phyloP scores from a whole-genome alignment of 2,797 vertebrate genomes.

The Pogoniulus pusillus region DNA sequence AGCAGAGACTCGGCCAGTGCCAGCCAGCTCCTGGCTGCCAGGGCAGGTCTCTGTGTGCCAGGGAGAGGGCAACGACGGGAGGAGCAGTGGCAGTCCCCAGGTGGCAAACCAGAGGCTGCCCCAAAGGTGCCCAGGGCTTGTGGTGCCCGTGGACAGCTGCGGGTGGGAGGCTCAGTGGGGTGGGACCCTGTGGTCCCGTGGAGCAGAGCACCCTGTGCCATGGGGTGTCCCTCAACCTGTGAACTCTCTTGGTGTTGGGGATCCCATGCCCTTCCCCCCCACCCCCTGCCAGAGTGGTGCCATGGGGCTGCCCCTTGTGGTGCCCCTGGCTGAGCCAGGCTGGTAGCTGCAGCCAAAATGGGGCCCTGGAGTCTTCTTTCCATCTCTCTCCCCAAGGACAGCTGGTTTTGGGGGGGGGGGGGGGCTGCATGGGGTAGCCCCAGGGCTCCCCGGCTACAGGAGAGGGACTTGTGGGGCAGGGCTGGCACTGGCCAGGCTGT shows the following conservation, averaged over 20 bases:
- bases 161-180: accelerated
- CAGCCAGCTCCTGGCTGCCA: background rate
- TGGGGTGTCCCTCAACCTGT: background rate
- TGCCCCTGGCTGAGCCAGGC: background rate
- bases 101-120: background rate
- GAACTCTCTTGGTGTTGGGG: background rate
- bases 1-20: background rate
- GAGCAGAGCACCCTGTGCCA: background rate
- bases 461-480: background rate
- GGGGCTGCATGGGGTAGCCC: background rate
- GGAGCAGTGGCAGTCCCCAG: accelerated
- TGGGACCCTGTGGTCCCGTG: background rate
- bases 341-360: background rate
- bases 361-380: background rate
- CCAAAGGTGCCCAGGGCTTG: background rate
- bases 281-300: accelerated
- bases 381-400: background rate
- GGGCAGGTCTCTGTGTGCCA: background rate
- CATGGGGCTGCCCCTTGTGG: background rate
- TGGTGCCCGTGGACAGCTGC: background rate
- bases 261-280: accelerated
- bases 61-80: background rate
- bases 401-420: background rate
- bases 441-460: background rate
- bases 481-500: background rate